A percentile compares a stretch with the other conserved stretches of the same genome.
These are phyloP conservation scores for Apodemia duryi DNA, from an alignment of 2,888 invertebrate genomes.

Conservation along the genomic window DNA sequence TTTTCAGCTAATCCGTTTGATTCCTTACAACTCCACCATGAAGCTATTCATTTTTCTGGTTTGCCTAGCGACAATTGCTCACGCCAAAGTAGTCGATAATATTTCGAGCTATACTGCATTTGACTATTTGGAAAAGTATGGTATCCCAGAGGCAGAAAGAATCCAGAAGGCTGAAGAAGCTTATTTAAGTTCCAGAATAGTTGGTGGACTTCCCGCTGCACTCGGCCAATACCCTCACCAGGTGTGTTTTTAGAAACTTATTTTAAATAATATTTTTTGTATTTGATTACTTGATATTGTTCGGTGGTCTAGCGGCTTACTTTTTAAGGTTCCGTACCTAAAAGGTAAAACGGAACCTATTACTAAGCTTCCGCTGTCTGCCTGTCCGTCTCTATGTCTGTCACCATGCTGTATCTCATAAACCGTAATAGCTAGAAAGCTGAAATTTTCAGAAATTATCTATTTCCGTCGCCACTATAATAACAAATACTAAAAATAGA, in stretches of 20 bases:
- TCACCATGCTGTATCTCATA: too few species aligned
- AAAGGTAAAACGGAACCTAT: too few species aligned
- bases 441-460: too few species aligned
- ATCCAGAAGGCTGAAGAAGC: conserved; percentile 40
- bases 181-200: conserved; percentile 36
- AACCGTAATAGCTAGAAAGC: too few species aligned
- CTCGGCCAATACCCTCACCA: conserved; percentile 40
- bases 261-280: neutral
- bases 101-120: conserved; percentile 31
- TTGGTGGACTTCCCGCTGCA: conserved; percentile 40
- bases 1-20: conserved; percentile 8
- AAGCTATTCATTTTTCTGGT: conserved; percentile 26
- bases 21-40: conserved; percentile 22
- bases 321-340: too few species aligned
- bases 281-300: too few species aligned
- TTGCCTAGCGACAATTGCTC: conserved; percentile 17
- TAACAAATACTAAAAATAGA: too few species aligned
- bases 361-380: too few species aligned
- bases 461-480: too few species aligned
- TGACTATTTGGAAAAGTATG: conserved; percentile 43
- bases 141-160: conserved; percentile 42
- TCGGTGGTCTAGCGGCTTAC: too few species aligned
- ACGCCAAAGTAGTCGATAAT: conserved; percentile 6
- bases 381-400: too few species aligned
- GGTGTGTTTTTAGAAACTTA: conserved; percentile 28